Conservation (phyloP, 1,140 invertebrate genomes). For the Eufriesea mexicana region DNA sequence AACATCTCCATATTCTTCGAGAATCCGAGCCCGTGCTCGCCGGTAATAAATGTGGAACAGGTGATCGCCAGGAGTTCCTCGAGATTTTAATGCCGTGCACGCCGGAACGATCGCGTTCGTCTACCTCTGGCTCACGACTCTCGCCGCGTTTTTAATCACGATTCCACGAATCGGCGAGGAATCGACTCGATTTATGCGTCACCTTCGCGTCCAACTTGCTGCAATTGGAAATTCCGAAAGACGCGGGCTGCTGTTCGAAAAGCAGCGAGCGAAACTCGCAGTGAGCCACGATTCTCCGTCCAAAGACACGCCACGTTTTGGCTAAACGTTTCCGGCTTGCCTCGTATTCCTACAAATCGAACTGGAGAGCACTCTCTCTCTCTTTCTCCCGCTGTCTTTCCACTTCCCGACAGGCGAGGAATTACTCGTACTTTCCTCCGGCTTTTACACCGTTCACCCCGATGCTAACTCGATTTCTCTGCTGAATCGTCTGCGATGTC, state of each 20-base stretch:
- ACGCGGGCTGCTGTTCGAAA: too few species aligned
- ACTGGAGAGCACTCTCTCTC: background rate
- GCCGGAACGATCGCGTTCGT: background rate
- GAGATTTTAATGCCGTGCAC: constrained; percentile 24
- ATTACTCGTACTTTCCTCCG: constrained; percentile 31
- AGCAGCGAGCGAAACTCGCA: too few species aligned
- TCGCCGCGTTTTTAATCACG: constrained; percentile 8
- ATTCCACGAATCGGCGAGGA: background rate
- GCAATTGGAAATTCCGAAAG: background rate
- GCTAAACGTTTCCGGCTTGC: background rate
- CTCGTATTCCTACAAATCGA: constrained; percentile 30
- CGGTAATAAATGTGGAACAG: constrained; percentile 39
- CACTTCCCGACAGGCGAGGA: background rate
- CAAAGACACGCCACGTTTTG: background rate
- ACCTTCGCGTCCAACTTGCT: too few species aligned
- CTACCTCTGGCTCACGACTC: background rate
- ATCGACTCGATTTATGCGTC: background rate
- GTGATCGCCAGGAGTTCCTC: constrained; percentile 27
- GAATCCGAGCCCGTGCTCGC: background rate
- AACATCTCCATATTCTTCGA: constrained; percentile 42
- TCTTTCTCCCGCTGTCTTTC: too few species aligned
- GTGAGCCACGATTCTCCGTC: too few species aligned
- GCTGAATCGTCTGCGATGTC: constrained; percentile 26
- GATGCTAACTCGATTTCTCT: constrained; percentile 45
- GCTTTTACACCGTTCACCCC: constrained; percentile 37